Conservation (phyloP, 92 coral and sea anemone genomes). For the Porites lobata region DNA sequence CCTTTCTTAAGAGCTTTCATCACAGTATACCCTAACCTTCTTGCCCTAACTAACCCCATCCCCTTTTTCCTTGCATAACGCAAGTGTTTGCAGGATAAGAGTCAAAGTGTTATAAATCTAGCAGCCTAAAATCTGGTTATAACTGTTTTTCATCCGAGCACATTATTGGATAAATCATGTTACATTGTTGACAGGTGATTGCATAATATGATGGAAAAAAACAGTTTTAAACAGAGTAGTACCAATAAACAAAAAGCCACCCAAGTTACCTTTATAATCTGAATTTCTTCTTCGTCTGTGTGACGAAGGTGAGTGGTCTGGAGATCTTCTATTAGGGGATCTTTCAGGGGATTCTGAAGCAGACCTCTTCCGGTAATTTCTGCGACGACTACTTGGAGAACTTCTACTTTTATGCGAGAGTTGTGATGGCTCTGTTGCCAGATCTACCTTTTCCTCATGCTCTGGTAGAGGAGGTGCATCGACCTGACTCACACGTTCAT, state of each 20-base stretch:
- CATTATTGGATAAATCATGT: too few relatives aligned
- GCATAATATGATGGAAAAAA: background rate
- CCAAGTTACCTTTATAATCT: constrained; percentile 26
- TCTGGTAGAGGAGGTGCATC: background rate
- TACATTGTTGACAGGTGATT: too few relatives aligned
- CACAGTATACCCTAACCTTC: too few relatives aligned
- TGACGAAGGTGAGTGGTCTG: constrained; percentile 24
- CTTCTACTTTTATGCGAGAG: constrained; percentile 13
- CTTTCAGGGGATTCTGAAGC: constrained; percentile 41
- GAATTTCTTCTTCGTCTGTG: constrained; percentile 33
- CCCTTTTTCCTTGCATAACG: too few relatives aligned
- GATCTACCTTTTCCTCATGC: constrained; percentile 2
- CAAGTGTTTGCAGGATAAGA: too few relatives aligned
- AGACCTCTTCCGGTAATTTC: constrained; percentile 50
- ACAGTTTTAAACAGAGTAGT: background rate
- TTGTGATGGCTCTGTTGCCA: background rate
- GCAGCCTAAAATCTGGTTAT: too few relatives aligned
- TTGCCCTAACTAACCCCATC: too few relatives aligned
- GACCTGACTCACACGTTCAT: constrained; percentile 6
- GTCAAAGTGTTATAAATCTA: too few relatives aligned
- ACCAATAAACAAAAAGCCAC: background rate
- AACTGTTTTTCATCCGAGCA: too few relatives aligned
- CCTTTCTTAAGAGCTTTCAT: too few relatives aligned
- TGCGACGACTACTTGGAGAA: constrained; percentile 13
- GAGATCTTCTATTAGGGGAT: constrained; percentile 28